Evolutionary conservation across 2,797 vertebrate genomes (phyloP).

Genomic region (Halcyon badia): DNA sequence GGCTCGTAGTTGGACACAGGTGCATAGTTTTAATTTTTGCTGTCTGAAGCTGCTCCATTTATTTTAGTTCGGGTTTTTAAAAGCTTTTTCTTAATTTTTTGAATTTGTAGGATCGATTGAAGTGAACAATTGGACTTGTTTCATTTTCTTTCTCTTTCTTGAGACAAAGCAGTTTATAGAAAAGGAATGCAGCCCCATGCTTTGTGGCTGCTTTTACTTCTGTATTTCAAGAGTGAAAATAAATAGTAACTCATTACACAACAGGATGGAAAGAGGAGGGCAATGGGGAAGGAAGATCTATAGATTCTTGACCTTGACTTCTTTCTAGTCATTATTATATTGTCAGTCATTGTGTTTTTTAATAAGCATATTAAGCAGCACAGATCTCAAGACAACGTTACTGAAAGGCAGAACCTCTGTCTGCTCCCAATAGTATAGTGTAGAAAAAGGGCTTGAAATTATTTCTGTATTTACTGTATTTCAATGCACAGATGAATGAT

Average conservation of each 20-base stretch:
- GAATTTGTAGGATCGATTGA: background rate
- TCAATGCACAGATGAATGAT: background rate
- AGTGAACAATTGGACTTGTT: background rate
- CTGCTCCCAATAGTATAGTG: background rate
- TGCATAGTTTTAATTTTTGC: background rate
- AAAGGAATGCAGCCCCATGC: background rate
- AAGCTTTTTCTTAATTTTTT: background rate
- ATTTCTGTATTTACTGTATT: background rate
- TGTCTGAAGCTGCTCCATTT: background rate
- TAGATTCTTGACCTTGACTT: background rate
- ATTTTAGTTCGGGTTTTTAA: background rate
- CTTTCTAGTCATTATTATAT: background rate
- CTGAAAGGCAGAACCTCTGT: background rate
- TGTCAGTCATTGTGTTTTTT: background rate
- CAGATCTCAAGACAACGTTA: background rate
- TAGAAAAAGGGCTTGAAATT: background rate
- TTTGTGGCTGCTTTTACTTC: background rate
- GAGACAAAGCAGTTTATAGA: background rate
- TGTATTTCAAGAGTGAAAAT: background rate
- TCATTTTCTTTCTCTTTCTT: background rate
- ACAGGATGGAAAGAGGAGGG: background rate
- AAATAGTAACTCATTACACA: background rate
- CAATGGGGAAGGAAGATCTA: background rate
- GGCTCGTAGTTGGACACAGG: background rate
- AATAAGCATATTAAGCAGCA: background rate